phyloP scores from a whole-genome alignment of 2,797 vertebrate genomes.

The Otolemur crassicaudatus region DNA sequence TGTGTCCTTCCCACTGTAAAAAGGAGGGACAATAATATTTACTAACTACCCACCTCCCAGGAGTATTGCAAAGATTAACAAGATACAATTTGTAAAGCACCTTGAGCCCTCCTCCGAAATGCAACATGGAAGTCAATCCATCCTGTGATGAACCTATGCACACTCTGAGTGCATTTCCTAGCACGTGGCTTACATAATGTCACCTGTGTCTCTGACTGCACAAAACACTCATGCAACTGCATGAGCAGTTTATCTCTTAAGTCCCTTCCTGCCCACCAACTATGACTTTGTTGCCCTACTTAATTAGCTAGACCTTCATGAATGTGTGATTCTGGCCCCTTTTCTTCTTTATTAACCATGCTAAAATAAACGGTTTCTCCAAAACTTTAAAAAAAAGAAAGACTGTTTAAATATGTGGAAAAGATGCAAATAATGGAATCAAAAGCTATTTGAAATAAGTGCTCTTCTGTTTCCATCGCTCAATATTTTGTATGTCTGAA shows the following conservation, averaged over 20 bases:
- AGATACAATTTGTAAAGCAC: background rate
- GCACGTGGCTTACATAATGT: rapidly evolving
- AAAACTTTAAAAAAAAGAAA: background rate
- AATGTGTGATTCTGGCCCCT: background rate
- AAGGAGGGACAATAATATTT: background rate
- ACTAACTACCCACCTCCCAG: background rate
- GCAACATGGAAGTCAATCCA: background rate
- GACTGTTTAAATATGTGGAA: background rate
- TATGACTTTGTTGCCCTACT: background rate
- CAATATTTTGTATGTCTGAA: background rate
- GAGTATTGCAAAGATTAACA: conserved; percentile 7
- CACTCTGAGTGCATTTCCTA: background rate
- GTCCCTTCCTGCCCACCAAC: background rate
- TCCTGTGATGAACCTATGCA: background rate
- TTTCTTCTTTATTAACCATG: conserved; percentile 29
- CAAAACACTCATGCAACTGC: background rate
- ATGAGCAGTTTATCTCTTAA: background rate
- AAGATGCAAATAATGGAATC: conserved; percentile 1
- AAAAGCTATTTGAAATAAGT: background rate
- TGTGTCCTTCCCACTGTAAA: background rate
- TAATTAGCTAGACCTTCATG: conserved; percentile 7
- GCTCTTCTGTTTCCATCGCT: background rate
- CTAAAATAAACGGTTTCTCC: conserved; percentile 17
- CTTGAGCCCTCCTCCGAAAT: background rate
- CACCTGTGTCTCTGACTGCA: background rate